Conservation (phyloP, 2,888 invertebrate genomes). For the Adineta ricciae region DNA sequence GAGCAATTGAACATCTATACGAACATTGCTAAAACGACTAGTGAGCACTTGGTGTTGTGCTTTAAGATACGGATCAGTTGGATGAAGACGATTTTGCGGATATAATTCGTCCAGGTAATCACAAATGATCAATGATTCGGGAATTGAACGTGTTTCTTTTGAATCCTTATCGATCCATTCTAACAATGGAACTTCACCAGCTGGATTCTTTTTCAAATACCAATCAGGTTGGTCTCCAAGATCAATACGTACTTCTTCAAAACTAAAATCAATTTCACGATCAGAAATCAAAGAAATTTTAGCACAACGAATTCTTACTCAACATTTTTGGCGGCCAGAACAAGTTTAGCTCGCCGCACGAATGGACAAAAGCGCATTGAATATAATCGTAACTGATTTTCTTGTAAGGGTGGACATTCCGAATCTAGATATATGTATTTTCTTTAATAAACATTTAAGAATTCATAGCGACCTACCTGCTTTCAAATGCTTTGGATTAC, state of each 20-base stretch:
- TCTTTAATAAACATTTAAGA: background rate
- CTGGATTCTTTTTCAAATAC: constrained; percentile 51
- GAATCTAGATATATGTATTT: background rate
- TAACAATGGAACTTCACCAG: constrained; percentile 52
- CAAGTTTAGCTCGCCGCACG: constrained; percentile 51
- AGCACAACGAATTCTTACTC: constrained; percentile 38
- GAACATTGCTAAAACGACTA: background rate
- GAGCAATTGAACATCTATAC: background rate
- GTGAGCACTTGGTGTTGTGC: background rate
- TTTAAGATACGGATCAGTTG: constrained; percentile 46
- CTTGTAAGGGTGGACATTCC: constrained; percentile 33
- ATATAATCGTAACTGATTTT: constrained; percentile 41
- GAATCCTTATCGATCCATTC: constrained; percentile 48
- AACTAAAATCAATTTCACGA: background rate
- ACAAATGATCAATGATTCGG: constrained; percentile 48
- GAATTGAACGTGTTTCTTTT: constrained; percentile 41
- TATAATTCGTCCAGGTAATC: constrained; percentile 57
- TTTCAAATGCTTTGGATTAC: background rate
- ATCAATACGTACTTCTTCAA: constrained; percentile 50
- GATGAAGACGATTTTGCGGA: constrained; percentile 53
- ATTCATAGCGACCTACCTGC: background rate
- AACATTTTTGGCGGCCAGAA: constrained; percentile 50
- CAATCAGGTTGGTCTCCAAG: constrained; percentile 54
- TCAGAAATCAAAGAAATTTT: background rate
- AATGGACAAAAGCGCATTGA: constrained; percentile 52